Percentiles rank a stretch among this genome's conserved stretches.
Conservation (phyloP, 2,888 invertebrate species). For the Blastobasis adustella region DNA sequence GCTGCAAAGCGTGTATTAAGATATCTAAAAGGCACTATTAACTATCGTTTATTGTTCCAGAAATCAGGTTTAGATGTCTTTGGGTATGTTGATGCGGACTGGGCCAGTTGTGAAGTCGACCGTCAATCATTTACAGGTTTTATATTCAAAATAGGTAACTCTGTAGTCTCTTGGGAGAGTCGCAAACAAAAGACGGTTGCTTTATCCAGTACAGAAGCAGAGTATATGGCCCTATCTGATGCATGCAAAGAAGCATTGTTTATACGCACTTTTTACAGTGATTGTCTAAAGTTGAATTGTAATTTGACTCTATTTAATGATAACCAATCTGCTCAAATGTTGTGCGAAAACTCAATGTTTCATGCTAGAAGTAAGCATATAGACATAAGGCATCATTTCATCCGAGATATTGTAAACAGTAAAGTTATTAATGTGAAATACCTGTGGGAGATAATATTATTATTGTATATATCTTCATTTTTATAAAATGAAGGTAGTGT, state of each 20-base stretch:
- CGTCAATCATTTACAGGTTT: constrained; percentile 17
- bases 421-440: neutral
- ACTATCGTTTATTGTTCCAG: constrained; percentile 8
- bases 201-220: constrained; percentile 17
- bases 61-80: constrained; percentile 1
- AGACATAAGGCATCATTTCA: neutral
- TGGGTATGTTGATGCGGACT: constrained; percentile 13
- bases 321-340: neutral
- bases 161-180: constrained; percentile 12
- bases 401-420: neutral
- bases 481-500: too few species aligned
- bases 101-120: constrained; percentile 11
- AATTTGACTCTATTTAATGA: neutral
- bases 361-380: neutral
- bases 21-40: constrained; percentile 11
- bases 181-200: constrained; percentile 14
- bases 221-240: constrained; percentile 14
- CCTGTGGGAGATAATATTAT: too few species aligned
- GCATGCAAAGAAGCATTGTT: constrained; percentile 11
- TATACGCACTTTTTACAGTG: constrained; percentile 2
- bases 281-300: too few species aligned
- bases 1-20: constrained; percentile 14
- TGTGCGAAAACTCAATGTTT: neutral
- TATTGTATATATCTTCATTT: too few species aligned
- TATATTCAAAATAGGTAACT: constrained; percentile 8